Base-by-base conservation (phyloP, 2,797 vertebrate species). In the Mormyrops boulengeri region DNA sequence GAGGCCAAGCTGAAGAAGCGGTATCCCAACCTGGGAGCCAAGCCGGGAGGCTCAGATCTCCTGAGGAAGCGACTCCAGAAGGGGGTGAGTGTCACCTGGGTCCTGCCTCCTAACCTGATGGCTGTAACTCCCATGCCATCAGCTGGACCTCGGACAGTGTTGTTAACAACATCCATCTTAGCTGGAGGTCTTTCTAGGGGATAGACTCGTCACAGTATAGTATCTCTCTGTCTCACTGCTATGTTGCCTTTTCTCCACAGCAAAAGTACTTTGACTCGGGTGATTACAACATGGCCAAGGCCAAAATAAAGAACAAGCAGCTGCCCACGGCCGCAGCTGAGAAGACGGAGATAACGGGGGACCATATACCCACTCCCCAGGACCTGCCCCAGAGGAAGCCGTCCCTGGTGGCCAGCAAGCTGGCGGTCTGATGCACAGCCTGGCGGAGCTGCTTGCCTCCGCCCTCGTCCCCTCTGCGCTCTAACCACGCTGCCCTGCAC, bases 281-380 rank as follows among this genome's bases (percentile, higher is more conserved):
- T 5, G 98, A 99, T 94, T 99, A 99, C 95, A 99, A 99, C 95
- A 99, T 99, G 99, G 98, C 98, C 90, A 98, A 99, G 95, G 98
- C 98, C 66, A 99, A 99, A 93, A 98, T 99, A 95, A 99, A 99
- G 96, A 99, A 98, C 93, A 99, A 99, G 92, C 97, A 97, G 93
- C 94, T 99, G 91, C 97, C 97, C 1, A 93, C 97, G 17, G 97
- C 98, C 62, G 94, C 97, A 22, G 94, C 97, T 0, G 98, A 99
- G 94, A 99, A 99, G 94, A 95, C 97, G 0, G 98, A 99, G 95
- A 97, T 99, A 92, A 99, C 99, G 44, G 99, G 99, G 85, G 99
- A 98, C 92, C 99, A 99, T 96, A 99, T 99, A 94, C 98, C 98
- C 80, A 99, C 98, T 89, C 99, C 98, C 93, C 98, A 99, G 95